Conservation (phyloP, 2,113 vertebrate genomes). For the Plotosus lineatus region DNA sequence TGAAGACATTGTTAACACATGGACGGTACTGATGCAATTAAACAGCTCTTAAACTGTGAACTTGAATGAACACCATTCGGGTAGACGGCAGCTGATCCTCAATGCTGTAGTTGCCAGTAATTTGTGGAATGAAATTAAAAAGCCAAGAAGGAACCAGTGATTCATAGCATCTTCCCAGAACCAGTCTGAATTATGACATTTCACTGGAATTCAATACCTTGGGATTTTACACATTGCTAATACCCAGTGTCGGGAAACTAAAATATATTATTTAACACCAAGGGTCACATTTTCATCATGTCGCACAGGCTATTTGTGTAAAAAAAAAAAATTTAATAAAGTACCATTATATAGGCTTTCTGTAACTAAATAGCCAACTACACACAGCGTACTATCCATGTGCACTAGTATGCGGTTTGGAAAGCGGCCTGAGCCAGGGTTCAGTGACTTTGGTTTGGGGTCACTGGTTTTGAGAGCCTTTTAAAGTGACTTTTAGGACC, state of each 20-base stretch:
- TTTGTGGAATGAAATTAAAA: background rate
- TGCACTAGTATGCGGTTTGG: background rate
- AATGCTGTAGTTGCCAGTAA: background rate
- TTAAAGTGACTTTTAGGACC: conserved; percentile 43
- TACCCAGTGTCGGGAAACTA: too few relatives aligned
- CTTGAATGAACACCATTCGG: background rate
- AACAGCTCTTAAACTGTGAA: background rate
- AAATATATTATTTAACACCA: too few relatives aligned
- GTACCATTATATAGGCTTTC: too few relatives aligned
- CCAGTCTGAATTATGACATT: background rate
- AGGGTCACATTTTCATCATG: too few relatives aligned
- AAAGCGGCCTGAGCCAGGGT: conserved; percentile 7
- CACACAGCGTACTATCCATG: background rate
- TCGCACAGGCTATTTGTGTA: too few relatives aligned
- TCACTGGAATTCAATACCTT: background rate
- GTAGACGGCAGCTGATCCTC: background rate
- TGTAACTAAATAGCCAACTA: too few relatives aligned
- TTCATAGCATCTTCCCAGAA: background rate
- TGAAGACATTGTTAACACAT: too few relatives aligned
- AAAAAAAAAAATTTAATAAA: too few relatives aligned
- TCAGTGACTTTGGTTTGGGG: conserved; percentile 39
- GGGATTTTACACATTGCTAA: background rate
- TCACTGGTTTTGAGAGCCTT: conserved; percentile 45
- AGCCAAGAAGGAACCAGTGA: background rate
- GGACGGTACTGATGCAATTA: background rate